Evolutionary conservation across 2,113 vertebrate genomes (phyloP), one percentile per base, ranked within the genome.

Genomic region (Gymnobelideus leadbeateri): DNA sequence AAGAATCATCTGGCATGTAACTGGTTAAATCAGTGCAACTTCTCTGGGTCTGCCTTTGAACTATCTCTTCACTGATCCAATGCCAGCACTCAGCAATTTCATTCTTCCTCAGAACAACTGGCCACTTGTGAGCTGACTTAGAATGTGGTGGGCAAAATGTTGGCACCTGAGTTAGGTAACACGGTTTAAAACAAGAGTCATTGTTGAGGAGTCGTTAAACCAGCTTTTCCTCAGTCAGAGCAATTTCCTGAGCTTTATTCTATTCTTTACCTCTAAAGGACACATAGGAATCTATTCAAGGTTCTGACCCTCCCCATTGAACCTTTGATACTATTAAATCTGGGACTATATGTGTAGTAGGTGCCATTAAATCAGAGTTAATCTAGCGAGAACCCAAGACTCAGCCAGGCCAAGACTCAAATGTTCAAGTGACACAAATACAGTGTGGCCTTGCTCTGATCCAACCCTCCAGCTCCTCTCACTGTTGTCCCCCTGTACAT

Each of bases 121-220:
- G 68, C 68, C 68, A 43, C 37, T 84, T 84, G 68, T 84, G 37
- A 84, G n/a, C 68, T 8, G 68, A 23, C 4, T 84, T 43, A 84
- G 68, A 84, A 84, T 43, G 68, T 43, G 68, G 68, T 84, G 68
- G 68, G 68, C 68, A 84, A 84, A 84, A 84, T 43, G 37, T 43
- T 84, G 68, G 68, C 68, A 84, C 68, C 68, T 84, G 68, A 84
- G 68, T 84, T 84, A 84, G 68, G 68, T 84, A 84, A 84, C n/a
- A 43, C 1, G 14, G n/a, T 84, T 84, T 84, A 43, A 84, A 84
- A 84, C 68, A 84, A 84, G 61, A 77, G 68, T 23, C 68, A 84
- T 84, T 84, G 68, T 84, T 84, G 68, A 43, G 2, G n/a, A 84
- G 68, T 84, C 19, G 68, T 84, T 84, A 84, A 84, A 84, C 68